phyloP scores from a whole-genome alignment of 30 jellyfish, hydroid and myxozoan species.

The Turritopsis dohrnii region DNA sequence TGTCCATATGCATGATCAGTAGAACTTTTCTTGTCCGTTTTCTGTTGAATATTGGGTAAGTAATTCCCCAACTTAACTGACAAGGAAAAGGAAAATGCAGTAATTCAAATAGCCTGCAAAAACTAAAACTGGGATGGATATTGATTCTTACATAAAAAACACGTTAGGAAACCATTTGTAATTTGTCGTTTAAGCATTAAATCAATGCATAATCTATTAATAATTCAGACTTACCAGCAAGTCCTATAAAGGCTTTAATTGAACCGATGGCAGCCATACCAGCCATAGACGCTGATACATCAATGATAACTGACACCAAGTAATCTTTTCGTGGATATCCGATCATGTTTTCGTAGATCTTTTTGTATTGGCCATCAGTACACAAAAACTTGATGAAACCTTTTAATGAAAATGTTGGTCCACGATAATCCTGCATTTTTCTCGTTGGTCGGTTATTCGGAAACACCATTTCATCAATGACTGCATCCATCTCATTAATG shows the following conservation, averaged over 20 bases:
- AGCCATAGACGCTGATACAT: constrained; percentile 24
- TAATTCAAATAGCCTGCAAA: too few species aligned
- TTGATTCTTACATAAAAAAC: too few species aligned
- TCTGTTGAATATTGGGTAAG: too few species aligned
- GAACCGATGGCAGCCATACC: constrained; percentile 25
- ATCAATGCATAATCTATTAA: neutral
- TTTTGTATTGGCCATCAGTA: constrained; percentile 24
- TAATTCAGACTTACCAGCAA: constrained; percentile 16
- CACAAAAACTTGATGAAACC: constrained; percentile 22
- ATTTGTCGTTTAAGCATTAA: neutral
- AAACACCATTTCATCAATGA: neutral
- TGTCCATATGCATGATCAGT: too few species aligned
- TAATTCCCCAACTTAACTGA: too few species aligned
- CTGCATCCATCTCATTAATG: constrained; percentile 6
- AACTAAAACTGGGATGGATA: too few species aligned
- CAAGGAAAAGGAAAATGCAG: too few species aligned
- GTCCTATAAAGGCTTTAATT: neutral
- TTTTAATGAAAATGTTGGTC: constrained; percentile 17
- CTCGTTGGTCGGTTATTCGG: constrained; percentile 19
- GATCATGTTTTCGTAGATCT: constrained; percentile 18
- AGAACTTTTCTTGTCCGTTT: too few species aligned
- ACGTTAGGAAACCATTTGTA: too few species aligned
- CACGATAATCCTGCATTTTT: constrained; percentile 13
- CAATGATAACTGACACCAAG: constrained; percentile 7
- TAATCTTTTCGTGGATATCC: constrained; percentile 23